Evolutionary conservation across 2,113 vertebrate genomes (phyloP).

Genomic region (Poecile atricapillus): DNA sequence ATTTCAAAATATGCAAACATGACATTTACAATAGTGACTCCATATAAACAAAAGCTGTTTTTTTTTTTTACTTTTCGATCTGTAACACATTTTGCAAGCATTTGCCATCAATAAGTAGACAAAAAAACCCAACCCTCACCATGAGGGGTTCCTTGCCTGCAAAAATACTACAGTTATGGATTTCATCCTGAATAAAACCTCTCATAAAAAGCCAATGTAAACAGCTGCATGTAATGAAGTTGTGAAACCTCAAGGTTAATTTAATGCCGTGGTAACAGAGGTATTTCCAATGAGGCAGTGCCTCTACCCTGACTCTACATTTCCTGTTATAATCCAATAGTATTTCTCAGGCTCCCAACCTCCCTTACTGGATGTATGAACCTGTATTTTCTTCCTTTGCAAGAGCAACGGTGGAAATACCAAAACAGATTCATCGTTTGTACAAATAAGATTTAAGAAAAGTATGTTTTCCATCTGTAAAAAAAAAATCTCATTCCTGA

Average conservation of each 20-base stretch:
- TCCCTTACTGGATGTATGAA: fast-evolving
- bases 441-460: not conserved
- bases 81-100: not conserved
- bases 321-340: not conserved
- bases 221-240: not conserved
- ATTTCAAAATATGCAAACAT: conserved; percentile 65
- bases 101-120: not conserved
- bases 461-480: fast-evolving
- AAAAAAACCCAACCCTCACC: not conserved
- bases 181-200: not conserved
- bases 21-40: conserved; percentile 51
- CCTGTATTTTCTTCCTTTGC: not conserved
- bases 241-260: conserved; percentile 1
- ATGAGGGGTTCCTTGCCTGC: not conserved
- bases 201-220: not conserved
- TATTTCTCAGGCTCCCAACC: not conserved
- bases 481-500: not conserved
- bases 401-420: not conserved
- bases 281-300: not conserved
- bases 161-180: not conserved
- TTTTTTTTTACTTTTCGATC: not conserved
- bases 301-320: not conserved
- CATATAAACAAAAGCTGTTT: not conserved
- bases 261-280: not conserved
- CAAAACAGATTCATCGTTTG: not conserved